Evolutionary conservation across 2,113 vertebrate species (phyloP).

Genomic region (Elgaria multicarinata): DNA sequence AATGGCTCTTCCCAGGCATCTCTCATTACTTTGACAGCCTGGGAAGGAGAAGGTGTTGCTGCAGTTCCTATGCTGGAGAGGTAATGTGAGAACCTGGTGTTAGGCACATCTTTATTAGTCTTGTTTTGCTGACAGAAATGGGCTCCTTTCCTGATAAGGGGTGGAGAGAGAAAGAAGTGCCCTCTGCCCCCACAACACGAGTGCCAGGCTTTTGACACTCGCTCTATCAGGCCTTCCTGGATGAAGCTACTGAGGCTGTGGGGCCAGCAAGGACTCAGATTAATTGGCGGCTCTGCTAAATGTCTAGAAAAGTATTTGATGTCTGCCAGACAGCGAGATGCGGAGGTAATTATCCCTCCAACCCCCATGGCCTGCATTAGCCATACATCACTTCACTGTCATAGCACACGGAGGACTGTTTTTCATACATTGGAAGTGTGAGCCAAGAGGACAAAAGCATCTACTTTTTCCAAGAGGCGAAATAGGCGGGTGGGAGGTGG

Average conservation of each 20-base stretch:
- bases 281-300: slow-evolving; percentile 29
- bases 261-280: not conserved
- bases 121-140: slow-evolving; percentile 20
- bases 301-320: slow-evolving; percentile 15
- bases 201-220: not conserved
- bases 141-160: not conserved
- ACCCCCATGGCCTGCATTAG: slow-evolving; percentile 14
- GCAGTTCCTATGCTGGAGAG: not conserved
- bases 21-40: not conserved
- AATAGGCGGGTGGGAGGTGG: not conserved
- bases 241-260: not conserved
- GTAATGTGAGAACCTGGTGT: not conserved
- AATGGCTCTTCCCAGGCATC: not conserved
- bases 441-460: slow-evolving; percentile 5
- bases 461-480: not conserved
- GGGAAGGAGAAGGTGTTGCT: not conserved
- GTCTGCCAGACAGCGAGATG: slow-evolving; percentile 2
- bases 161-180: not conserved
- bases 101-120: slow-evolving; percentile 6
- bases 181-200: not conserved
- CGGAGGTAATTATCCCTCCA: slow-evolving; percentile 21
- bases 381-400: not conserved
- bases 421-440: not conserved
- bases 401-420: not conserved
- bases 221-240: not conserved